Conservation (phyloP, 2,888 invertebrate genomes). For the Pristionchus mayeri region DNA sequence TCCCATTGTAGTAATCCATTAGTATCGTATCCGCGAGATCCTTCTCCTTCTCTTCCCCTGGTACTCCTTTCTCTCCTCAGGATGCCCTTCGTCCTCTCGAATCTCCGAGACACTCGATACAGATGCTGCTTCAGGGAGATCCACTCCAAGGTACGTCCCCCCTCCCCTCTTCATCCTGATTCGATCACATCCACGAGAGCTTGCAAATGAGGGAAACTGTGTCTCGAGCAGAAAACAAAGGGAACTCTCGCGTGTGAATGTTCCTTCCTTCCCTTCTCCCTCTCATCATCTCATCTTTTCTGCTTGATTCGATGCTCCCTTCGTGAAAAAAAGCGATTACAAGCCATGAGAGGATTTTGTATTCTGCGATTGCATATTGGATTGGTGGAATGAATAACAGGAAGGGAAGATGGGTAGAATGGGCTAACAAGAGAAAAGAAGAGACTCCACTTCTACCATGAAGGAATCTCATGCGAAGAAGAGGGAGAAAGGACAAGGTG, state of each 20-base stretch:
- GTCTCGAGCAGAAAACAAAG: too few relatives aligned
- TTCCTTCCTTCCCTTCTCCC: neutral
- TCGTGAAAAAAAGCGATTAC: neutral
- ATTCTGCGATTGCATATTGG: neutral
- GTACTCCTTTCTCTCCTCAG: neutral
- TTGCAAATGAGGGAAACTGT: too few relatives aligned
- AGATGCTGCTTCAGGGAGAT: conserved; percentile 47
- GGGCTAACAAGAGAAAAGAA: conserved; percentile 1
- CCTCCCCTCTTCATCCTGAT: too few relatives aligned
- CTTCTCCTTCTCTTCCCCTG: too few relatives aligned
- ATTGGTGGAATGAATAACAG: conserved; percentile 29
- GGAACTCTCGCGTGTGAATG: too few relatives aligned
- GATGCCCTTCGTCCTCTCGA: conserved; percentile 44
- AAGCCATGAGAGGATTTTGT: neutral
- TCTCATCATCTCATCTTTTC: neutral
- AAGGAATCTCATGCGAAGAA: neutral
- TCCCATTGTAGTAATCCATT: neutral
- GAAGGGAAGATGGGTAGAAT: conserved; percentile 21
- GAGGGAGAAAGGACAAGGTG: neutral
- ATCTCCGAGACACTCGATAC: conserved; percentile 17
- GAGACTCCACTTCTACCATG: neutral
- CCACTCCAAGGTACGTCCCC: conserved; percentile 30
- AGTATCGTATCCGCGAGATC: too few relatives aligned
- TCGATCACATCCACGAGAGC: too few relatives aligned
- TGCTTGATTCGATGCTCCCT: too few relatives aligned